These are phyloP conservation scores for Lamellibrachia satsuma DNA, from an alignment of 2,888 invertebrate genomes.

Conservation along the genomic window DNA sequence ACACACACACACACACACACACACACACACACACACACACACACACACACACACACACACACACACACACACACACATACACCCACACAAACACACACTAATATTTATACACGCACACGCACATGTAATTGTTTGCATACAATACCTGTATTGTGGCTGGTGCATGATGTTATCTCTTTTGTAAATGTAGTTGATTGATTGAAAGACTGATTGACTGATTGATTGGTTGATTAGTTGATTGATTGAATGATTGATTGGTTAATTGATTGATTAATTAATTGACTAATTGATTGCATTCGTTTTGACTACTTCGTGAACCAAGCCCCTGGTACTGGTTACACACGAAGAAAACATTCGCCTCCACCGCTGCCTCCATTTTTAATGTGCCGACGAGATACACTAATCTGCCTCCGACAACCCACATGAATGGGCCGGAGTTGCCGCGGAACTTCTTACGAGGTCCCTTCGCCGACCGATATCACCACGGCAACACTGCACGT, in stretches of 20 bases:
- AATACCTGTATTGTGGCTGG: no score
- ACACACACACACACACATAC: not conserved
- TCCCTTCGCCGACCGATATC: not conserved
- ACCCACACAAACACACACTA: not conserved
- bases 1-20: not conserved
- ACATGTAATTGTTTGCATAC: no score
- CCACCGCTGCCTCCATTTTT: not conserved
- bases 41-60: not conserved
- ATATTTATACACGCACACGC: no score
- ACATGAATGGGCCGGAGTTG: not conserved
- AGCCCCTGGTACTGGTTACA: not conserved
- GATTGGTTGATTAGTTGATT: no score
- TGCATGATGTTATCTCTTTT: no score
- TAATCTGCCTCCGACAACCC: not conserved
- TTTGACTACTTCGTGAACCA: no score
- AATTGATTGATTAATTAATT: no score
- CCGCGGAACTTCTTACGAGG: not conserved
- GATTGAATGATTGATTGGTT: no score
- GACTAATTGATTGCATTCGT: no score
- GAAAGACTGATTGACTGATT: no score
- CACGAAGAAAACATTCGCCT: not conserved
- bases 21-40: not conserved
- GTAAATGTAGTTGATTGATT: no score
- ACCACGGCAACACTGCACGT: not conserved
- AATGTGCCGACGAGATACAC: not conserved